phyloP scores from a whole-genome alignment of 37 sponge, comb jelly and placozoan genomes.

The Theonella swinhoei region DNA sequence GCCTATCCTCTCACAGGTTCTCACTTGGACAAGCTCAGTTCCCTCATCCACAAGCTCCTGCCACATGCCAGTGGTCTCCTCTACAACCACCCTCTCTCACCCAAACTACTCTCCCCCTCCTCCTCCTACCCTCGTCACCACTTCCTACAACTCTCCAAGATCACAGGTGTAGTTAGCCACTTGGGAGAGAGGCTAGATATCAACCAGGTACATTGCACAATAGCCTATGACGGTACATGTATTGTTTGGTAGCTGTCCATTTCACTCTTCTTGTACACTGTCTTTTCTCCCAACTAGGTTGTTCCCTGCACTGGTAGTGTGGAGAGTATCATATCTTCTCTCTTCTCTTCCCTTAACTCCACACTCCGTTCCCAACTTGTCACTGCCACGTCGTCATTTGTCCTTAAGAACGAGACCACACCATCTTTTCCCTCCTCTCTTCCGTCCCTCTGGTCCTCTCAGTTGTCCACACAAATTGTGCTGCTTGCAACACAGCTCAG shows the following conservation, averaged over 20 bases:
- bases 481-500: conserved; percentile 25
- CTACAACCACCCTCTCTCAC: conserved; percentile 8
- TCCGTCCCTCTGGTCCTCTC: conserved; percentile 24
- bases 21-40: conserved; percentile 20
- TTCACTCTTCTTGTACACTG: not conserved
- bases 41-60: conserved; percentile 44
- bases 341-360: conserved; percentile 17
- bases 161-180: conserved; percentile 40
- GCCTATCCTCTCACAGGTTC: conserved; percentile 58
- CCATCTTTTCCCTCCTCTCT: conserved; percentile 13
- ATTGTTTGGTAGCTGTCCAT: too few species aligned
- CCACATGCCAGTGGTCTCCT: conserved; percentile 36
- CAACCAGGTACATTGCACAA: conserved; percentile 42
- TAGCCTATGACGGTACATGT: too few species aligned
- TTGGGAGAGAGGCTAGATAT: conserved; percentile 47
- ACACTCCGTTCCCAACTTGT: conserved; percentile 53
- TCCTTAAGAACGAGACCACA: not conserved
- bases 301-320: conserved; percentile 57
- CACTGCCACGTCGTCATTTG: not conserved
- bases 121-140: not conserved
- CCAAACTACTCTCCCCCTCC: conserved; percentile 1
- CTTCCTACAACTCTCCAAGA: not conserved
- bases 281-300: conserved; percentile 1
- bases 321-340: conserved; percentile 26
- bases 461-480: conserved; percentile 10